Conservation (phyloP, 2,113 vertebrate genomes). For the Picathartes gymnocephalus region DNA sequence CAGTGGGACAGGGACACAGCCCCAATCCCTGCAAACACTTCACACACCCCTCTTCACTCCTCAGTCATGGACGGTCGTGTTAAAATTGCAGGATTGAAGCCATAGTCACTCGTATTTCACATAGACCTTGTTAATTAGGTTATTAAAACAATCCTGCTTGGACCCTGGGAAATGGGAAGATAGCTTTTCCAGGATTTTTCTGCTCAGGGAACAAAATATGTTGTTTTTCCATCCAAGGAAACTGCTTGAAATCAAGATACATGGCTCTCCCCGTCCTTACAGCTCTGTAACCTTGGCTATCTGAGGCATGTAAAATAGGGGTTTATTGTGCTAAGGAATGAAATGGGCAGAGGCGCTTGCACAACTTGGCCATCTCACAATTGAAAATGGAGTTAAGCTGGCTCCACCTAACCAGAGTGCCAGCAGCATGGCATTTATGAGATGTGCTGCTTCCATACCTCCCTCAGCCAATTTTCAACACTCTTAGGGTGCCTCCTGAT, state of each 20-base stretch:
- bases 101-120: not conserved
- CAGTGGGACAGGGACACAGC: not conserved
- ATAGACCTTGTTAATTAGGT: not conserved
- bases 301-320: not conserved
- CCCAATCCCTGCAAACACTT: not conserved
- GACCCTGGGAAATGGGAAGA: not conserved
- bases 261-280: slow-evolving; percentile 6
- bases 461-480: slow-evolving; percentile 21
- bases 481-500: slow-evolving; percentile 17
- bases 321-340: slow-evolving; percentile 31
- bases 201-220: not conserved
- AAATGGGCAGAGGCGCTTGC: slow-evolving; percentile 16
- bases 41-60: not conserved
- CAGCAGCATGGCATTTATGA: slow-evolving; percentile 29
- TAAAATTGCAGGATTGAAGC: not conserved
- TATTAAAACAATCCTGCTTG: slow-evolving; percentile 29
- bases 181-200: slow-evolving; percentile 1
- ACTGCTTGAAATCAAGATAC: slow-evolving; percentile 34
- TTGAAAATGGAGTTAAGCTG: slow-evolving; percentile 45
- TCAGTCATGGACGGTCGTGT: not conserved
- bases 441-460: not conserved
- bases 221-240: slow-evolving; percentile 27
- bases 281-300: slow-evolving; percentile 31
- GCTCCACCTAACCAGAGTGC: slow-evolving; percentile 30
- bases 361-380: slow-evolving; percentile 35